phyloP scores from a whole-genome alignment of 1,140 invertebrate genomes.

The Cyrtorhinus lividipennis region DNA sequence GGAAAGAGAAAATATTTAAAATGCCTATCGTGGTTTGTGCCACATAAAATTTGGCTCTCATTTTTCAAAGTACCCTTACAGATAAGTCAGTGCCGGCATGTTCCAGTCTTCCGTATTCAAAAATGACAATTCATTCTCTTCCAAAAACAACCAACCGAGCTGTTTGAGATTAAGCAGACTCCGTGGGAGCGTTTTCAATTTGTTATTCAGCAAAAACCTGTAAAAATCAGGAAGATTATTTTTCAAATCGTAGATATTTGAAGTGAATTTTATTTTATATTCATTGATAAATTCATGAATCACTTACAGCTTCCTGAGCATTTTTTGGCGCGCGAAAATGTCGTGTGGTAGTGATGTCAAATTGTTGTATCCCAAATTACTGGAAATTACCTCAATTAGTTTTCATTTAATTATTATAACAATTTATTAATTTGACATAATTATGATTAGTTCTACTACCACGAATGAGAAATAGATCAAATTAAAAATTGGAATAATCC shows the following conservation, averaged over 20 bases:
- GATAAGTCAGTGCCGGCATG: constrained; percentile 31
- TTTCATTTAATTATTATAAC: no score
- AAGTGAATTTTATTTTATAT: constrained; percentile 10
- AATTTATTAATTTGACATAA: no score
- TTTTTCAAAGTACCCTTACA: no score
- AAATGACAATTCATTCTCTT: constrained; percentile 31
- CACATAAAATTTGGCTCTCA: no score
- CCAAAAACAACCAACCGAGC: constrained; percentile 32
- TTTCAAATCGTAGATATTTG: constrained; percentile 1
- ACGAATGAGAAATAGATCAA: no score
- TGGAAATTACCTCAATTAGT: no score
- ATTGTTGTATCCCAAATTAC: constrained; percentile 17
- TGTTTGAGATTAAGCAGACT: constrained; percentile 31
- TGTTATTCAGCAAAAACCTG: constrained; percentile 34
- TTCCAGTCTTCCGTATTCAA: constrained; percentile 32
- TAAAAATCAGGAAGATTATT: constrained; percentile 25
- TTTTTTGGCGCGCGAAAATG: constrained; percentile 9
- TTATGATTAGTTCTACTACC: no score
- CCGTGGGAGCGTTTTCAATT: constrained; percentile 29
- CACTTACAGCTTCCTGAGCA: constrained; percentile 19
- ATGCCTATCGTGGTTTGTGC: no score
- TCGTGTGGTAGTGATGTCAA: constrained; percentile 9
- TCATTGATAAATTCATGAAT: no score
- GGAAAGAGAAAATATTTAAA: neutral
- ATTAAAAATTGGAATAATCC: no score